Evolutionary conservation across 2,888 invertebrate species (phyloP).

Genomic region (Nezara viridula): DNA sequence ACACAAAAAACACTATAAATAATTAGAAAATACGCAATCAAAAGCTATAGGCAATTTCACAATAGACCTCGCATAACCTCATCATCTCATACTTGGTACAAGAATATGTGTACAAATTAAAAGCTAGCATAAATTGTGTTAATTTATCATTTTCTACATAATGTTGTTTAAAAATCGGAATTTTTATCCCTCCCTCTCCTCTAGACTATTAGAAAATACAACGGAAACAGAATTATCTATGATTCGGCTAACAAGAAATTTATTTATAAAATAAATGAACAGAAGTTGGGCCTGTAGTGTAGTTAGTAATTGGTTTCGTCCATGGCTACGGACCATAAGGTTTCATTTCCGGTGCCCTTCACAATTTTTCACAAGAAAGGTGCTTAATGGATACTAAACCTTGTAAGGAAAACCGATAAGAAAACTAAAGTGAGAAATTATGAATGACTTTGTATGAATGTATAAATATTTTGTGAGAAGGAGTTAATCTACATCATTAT

Average conservation of each 20-base stretch:
- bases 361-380: background rate
- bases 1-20: no score
- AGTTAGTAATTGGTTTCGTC: slow-evolving; percentile 25
- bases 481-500: no score
- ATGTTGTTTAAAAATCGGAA: no score
- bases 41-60: no score
- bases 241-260: background rate
- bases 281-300: background rate
- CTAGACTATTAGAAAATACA: background rate
- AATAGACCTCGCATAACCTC: no score
- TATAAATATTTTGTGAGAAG: no score
- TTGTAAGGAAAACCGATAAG: background rate
- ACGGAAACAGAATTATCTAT: background rate
- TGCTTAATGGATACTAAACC: background rate
- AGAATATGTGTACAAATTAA: no score
- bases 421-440: background rate
- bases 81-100: no score
- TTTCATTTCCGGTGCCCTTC: background rate
- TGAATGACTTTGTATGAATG: background rate
- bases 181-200: no score
- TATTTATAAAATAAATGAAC: background rate
- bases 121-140: no score
- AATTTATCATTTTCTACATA: no score
- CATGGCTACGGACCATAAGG: background rate
- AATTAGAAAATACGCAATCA: no score